Evolutionary conservation across 1,140 invertebrate genomes (phyloP).

Genomic region (Cydia fagiglandana): DNA sequence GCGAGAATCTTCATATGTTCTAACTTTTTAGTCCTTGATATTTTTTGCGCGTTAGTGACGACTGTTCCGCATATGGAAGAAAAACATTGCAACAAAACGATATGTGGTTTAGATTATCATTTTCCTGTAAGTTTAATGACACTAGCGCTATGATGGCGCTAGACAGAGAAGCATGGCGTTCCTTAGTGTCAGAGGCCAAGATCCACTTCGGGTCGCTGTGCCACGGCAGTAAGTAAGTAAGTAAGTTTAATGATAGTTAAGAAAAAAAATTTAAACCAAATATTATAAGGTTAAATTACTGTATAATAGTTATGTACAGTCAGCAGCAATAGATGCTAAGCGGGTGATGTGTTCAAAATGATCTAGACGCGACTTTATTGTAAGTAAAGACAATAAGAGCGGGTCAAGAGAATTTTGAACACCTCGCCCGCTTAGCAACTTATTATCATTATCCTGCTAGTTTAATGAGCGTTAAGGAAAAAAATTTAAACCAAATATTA

Average conservation of each 20-base stretch:
- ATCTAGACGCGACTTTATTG: too few species aligned
- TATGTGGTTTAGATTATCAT: constrained; percentile 3
- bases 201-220: too few species aligned
- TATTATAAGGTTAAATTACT: background rate
- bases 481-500: background rate
- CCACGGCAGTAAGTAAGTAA: too few species aligned
- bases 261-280: background rate
- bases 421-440: too few species aligned
- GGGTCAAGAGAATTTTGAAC: too few species aligned
- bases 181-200: too few species aligned
- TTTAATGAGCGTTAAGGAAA: background rate
- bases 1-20: background rate
- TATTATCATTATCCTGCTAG: background rate
- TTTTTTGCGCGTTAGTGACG: background rate
- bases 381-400: too few species aligned
- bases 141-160: too few species aligned
- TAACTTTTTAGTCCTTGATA: background rate
- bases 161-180: too few species aligned
- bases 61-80: background rate
- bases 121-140: background rate
- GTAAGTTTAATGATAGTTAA: background rate
- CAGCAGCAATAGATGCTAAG: too few species aligned
- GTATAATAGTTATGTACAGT: too few species aligned
- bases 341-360: too few species aligned
- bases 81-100: background rate